Evolutionary conservation across 2,888 invertebrate species (phyloP).

Genomic region (Cataglyphis cursor): DNA sequence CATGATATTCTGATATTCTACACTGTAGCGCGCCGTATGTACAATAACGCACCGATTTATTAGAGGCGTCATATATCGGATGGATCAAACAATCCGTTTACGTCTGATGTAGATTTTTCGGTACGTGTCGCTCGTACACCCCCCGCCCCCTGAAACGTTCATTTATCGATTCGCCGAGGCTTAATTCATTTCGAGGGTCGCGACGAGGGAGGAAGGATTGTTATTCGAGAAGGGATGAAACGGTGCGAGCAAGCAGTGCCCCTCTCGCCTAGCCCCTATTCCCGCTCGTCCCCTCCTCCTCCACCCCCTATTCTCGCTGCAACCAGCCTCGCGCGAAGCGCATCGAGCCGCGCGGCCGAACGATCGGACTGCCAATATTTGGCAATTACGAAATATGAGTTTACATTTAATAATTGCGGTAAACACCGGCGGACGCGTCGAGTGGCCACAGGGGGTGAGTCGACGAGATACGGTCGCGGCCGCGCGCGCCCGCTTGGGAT

Average conservation of each 20-base stretch:
- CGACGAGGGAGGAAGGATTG: slow-evolving; percentile 68
- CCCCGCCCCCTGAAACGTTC: slow-evolving; percentile 57
- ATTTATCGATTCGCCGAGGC: slow-evolving; percentile 74
- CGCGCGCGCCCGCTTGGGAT: slow-evolving; percentile 67
- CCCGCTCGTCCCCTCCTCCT: background rate
- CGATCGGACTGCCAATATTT: slow-evolving; percentile 85
- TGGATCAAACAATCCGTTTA: slow-evolving; percentile 58
- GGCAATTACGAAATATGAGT: slow-evolving; percentile 86
- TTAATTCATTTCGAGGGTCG: slow-evolving; percentile 73
- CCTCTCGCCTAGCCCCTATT: slow-evolving; percentile 22
- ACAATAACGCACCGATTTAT: slow-evolving; percentile 50
- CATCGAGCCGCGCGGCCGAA: slow-evolving; percentile 73
- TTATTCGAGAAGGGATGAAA: slow-evolving; percentile 77
- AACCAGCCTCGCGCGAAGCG: slow-evolving; percentile 68
- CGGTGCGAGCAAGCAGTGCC: slow-evolving; percentile 76
- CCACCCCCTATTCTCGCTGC: slow-evolving; percentile 6
- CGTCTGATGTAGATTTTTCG: slow-evolving; percentile 56
- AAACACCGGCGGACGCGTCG: slow-evolving; percentile 83
- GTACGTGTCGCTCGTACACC: slow-evolving; percentile 31
- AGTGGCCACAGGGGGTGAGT: slow-evolving; percentile 78
- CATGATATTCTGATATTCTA: slow-evolving; percentile 35
- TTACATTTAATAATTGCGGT: slow-evolving; percentile 86
- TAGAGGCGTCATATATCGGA: slow-evolving; percentile 50
- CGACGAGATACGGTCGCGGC: slow-evolving; percentile 76
- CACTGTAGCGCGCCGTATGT: background rate